A percentile compares a stretch with the other conserved stretches of the same genome.
Conservation (phyloP, 2,888 invertebrate species). For the Drosophila longiperda region DNA sequence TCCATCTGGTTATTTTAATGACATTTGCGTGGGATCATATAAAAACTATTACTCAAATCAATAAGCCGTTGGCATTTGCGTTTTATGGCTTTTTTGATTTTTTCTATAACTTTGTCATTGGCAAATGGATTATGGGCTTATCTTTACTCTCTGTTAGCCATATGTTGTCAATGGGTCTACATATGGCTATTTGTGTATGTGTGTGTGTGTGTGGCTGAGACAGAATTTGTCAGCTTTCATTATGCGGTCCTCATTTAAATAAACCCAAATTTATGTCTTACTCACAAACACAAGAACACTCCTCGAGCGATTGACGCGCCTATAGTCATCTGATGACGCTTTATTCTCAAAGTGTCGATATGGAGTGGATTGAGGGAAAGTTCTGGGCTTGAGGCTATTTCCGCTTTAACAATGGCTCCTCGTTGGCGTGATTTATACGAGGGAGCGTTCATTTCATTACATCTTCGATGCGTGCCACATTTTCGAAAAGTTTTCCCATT, state of each 20-base stretch:
- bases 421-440: slow-evolving; percentile 71
- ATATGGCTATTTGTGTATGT: neutral
- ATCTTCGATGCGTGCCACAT: slow-evolving; percentile 46
- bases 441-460: slow-evolving; percentile 69
- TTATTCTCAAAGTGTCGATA: neutral
- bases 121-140: slow-evolving; percentile 7
- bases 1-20: slow-evolving; percentile 22
- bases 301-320: slow-evolving; percentile 62
- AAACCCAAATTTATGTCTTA: slow-evolving; percentile 68
- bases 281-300: slow-evolving; percentile 20
- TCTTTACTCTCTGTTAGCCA: slow-evolving; percentile 50
- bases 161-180: slow-evolving; percentile 49
- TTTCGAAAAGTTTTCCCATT: slow-evolving; percentile 34
- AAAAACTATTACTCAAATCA: slow-evolving; percentile 58
- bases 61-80: slow-evolving; percentile 45
- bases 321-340: slow-evolving; percentile 44
- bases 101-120: slow-evolving; percentile 38
- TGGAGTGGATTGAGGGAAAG: neutral
- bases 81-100: slow-evolving; percentile 12
- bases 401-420: slow-evolving; percentile 69
- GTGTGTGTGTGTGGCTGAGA: neutral
- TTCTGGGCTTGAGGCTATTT: slow-evolving; percentile 58
- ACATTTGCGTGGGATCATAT: slow-evolving; percentile 6
- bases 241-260: slow-evolving; percentile 67
- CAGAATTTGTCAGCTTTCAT: slow-evolving; percentile 16